These are phyloP conservation scores for Synanthedon andrenaeformis DNA, from an alignment of 2,888 invertebrate genomes.

Conservation along the genomic window DNA sequence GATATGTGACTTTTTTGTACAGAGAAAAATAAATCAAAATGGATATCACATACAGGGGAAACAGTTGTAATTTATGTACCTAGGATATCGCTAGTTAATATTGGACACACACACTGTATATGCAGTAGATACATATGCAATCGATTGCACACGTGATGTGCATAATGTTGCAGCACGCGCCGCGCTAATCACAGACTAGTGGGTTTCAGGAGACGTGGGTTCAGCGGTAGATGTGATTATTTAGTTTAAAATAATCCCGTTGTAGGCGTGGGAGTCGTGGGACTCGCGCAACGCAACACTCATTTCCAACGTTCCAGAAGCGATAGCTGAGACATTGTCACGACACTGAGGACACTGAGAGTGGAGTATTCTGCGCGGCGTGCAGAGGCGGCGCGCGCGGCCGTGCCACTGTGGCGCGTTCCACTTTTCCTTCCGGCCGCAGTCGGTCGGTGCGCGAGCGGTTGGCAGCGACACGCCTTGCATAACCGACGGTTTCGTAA, in stretches of 20 bases:
- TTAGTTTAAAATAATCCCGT: conserved; percentile 62
- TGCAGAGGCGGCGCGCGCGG: conserved; percentile 63
- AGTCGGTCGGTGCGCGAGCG: conserved; percentile 46
- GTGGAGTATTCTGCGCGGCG: conserved; percentile 57
- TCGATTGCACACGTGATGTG: conserved; percentile 31
- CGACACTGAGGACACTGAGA: conserved; percentile 49
- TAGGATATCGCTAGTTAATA: conserved; percentile 12
- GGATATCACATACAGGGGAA: not conserved
- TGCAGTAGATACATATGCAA: conserved; percentile 5
- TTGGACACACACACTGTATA: conserved; percentile 18
- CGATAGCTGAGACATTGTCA: conserved; percentile 44
- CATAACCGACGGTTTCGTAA: conserved; percentile 69
- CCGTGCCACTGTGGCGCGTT: conserved; percentile 64
- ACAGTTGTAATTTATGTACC: not conserved
- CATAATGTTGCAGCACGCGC: conserved; percentile 30
- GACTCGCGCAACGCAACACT: conserved; percentile 65
- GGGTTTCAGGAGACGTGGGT: conserved; percentile 29
- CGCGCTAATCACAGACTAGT: conserved; percentile 19
- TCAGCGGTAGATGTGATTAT: conserved; percentile 30
- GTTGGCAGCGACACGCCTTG: conserved; percentile 68
- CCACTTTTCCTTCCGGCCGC: conserved; percentile 69
- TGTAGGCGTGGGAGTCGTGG: conserved; percentile 60
- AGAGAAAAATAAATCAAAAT: no score
- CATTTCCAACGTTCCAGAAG: conserved; percentile 62
- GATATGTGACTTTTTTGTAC: no score